Evolutionary conservation across 2,888 invertebrate species (phyloP), one percentile per base, ranked within the genome.

Genomic region (Keiferia lycopersicella): DNA sequence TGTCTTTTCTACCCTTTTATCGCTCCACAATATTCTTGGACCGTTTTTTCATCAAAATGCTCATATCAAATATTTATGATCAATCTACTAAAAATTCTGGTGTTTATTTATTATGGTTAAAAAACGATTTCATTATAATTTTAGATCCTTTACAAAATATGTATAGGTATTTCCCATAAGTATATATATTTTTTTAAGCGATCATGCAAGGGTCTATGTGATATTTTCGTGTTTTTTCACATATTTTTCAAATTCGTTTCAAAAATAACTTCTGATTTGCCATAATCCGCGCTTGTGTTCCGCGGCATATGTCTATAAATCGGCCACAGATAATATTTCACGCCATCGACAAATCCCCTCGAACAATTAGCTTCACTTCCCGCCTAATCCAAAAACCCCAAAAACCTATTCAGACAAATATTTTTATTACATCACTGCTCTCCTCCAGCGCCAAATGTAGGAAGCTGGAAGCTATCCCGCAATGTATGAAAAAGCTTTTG

Each of bases 291-390:
- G 12, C 45, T 53, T 11, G 63, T 61, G 64, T 60, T 63, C 63
- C 63, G 61, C 50, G 50, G 62, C 63, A 63, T 63, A 58, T 63
- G 63, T 58, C 63, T 51, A 20, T 22, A n/a, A 59, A 39, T 75
- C 79, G 74, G 78, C 78, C 81, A 80, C 76, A 76, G 82, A 83
- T 80, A 83, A 87, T 84, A 84, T 86, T 87, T 83, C 85, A 87
- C 82, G 82, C 87, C 85, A 87, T 88, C 85, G 84, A 79, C 71
- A 82, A 87, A 86, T 82, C 83, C 83, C 84, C 71, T 73, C 68
- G 71, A 76, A 81, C 80, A 83, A 86, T 82, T 11, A 22, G 14
- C 12, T 3, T 22, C 14, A 22, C 60, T 45, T 16, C 45, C 45
- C 45, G 8, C 45, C 45, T 14, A 16, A 45, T 7, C 45, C n/a